Evolutionary conservation across 2,113 vertebrate genomes (phyloP).

Genomic region (Lepus americanus): DNA sequence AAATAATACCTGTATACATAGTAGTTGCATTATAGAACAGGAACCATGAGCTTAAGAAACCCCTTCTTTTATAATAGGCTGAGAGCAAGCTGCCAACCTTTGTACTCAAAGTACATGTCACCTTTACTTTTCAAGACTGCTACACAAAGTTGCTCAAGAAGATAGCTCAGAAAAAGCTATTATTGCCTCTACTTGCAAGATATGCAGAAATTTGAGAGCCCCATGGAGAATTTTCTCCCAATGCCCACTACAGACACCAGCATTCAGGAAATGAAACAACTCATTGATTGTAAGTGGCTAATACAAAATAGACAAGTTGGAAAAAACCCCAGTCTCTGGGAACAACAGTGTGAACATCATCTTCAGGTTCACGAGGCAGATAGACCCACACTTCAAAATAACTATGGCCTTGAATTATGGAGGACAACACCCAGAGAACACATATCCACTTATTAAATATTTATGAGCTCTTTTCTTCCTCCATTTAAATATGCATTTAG

Average conservation of each 20-base stretch:
- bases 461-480: slow-evolving; percentile 7
- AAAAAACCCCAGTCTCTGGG: neutral
- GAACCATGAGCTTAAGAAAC: neutral
- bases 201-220: neutral
- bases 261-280: slow-evolving; percentile 11
- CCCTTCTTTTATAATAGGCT: neutral
- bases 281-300: neutral
- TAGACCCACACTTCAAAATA: neutral
- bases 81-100: neutral
- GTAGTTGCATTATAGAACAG: neutral
- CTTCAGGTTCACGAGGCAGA: slow-evolving; percentile 31
- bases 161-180: neutral
- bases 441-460: slow-evolving; percentile 8
- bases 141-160: neutral
- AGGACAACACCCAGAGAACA: neutral
- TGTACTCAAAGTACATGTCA: neutral
- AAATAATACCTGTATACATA: neutral
- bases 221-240: neutral
- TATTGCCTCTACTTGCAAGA: neutral
- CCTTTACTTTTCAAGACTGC: neutral
- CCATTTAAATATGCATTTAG: slow-evolving; percentile 61
- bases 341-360: neutral
- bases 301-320: neutral
- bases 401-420: neutral
- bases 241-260: neutral